Evolutionary conservation across 2,797 vertebrate species (phyloP), one percentile per base, ranked within the genome.

Genomic region (Nothura maculosa): DNA sequence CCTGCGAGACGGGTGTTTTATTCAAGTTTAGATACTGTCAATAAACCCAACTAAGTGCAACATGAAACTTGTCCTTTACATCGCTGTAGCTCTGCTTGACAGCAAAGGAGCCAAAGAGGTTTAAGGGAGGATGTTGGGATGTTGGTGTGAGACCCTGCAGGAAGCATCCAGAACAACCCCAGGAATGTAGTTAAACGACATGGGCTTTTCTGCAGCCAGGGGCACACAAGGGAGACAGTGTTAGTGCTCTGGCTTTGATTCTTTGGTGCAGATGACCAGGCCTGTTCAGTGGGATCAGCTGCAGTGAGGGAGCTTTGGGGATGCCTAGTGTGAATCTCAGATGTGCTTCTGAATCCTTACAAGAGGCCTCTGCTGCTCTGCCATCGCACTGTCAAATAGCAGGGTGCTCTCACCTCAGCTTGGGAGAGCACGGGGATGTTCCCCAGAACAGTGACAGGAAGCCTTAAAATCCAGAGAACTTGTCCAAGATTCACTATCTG

Each of bases 401-500:
- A 76, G 63, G 47, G 38, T 67, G 76, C 43, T 88, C 62, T 60
- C 42, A 34, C n/a, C 1, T 2, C 5, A 7, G 28, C 38, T 80
- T 74, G 3, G 18, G 40, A 1, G 5, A 40, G 22, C 2, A 18
- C 50, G 24, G 3, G 30, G 30, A 5, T 76, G 16, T 15, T 85
- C 42, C 22, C 66, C 57, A 50, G 43, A n/a, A 85, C 57, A 81
- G 22, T 54, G 55, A 66, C 40, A 58, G 25, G 67, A 89, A 75
- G 57, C 24, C 42, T 45, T 40, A 18, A 81, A 84, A 52, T 36
- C 42, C 36, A 72, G 14, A 43, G 3, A 28, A 38, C 34, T 88
- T 36, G n/a, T 66, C 58, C 19, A 27, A 12, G 9, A 67, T 25
- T 17, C 0, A 0, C 57, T 60, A 7, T 50, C 17, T 27, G 19